Evolutionary conservation across 1,140 invertebrate species (phyloP).

Genomic region (Drosophila melanica): DNA sequence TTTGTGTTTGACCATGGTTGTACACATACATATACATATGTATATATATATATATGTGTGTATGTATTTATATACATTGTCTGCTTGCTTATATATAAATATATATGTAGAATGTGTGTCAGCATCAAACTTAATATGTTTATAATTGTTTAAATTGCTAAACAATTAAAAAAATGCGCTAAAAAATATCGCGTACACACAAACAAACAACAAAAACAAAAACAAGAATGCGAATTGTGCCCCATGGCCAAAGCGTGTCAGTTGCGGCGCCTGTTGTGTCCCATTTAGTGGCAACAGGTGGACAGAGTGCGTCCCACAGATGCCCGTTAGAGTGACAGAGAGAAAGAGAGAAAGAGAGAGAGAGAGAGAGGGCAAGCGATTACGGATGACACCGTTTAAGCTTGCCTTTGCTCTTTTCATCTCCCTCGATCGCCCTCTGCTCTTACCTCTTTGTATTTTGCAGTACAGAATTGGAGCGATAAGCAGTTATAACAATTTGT

Average conservation of each 20-base stretch:
- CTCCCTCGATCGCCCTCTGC: background rate
- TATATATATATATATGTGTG: background rate
- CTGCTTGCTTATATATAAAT: background rate
- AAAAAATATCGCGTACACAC: slow-evolving; percentile 6
- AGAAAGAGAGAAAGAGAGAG: background rate
- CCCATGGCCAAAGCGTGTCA: slow-evolving; percentile 41
- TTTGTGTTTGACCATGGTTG: too few relatives aligned
- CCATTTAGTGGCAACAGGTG: slow-evolving; percentile 41
- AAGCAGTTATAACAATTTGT: slow-evolving; percentile 49
- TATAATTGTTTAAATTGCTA: slow-evolving; percentile 72
- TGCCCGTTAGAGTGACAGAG: background rate
- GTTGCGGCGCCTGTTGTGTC: slow-evolving; percentile 18
- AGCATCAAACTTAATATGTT: slow-evolving; percentile 62
- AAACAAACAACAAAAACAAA: slow-evolving; percentile 32
- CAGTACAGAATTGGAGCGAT: slow-evolving; percentile 47
- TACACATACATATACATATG: background rate
- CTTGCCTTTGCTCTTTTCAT: slow-evolving; percentile 2
- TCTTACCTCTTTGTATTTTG: slow-evolving; percentile 4
- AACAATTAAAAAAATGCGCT: slow-evolving; percentile 56
- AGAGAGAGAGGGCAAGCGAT: slow-evolving; percentile 2
- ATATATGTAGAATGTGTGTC: slow-evolving; percentile 51
- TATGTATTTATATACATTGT: background rate
- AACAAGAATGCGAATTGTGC: slow-evolving; percentile 44
- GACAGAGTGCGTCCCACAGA: slow-evolving; percentile 5
- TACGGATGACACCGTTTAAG: slow-evolving; percentile 25